phyloP scores from a whole-genome alignment of 2,888 invertebrate species.

The Callosobruchus maculatus region DNA sequence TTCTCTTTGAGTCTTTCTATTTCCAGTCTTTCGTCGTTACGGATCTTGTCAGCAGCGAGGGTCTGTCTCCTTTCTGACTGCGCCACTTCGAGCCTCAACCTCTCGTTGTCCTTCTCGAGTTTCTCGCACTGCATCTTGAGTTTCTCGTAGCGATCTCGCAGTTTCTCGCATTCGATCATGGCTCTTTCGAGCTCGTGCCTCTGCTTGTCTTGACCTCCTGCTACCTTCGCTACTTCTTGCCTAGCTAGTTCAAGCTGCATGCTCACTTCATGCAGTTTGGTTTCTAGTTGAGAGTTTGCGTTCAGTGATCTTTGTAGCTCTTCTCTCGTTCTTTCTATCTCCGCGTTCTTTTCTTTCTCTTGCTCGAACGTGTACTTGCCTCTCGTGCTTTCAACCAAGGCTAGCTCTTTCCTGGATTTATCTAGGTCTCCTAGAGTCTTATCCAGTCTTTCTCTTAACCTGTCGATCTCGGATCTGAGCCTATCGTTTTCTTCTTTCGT shows the following conservation, averaged over 20 bases:
- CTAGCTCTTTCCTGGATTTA: constrained; percentile 71
- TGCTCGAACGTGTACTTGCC: constrained; percentile 76
- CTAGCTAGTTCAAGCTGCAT: constrained; percentile 78
- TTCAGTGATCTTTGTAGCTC: constrained; percentile 67
- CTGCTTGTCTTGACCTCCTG: constrained; percentile 74
- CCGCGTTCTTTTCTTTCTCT: constrained; percentile 60
- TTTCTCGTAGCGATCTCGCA: constrained; percentile 82
- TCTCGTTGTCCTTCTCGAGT: constrained; percentile 73
- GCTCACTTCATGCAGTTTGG: constrained; percentile 73
- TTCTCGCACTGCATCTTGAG: constrained; percentile 69
- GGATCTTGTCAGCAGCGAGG: constrained; percentile 61
- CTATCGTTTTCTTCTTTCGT: constrained; percentile 74
- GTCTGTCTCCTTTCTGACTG: constrained; percentile 61
- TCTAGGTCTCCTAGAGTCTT: constrained; percentile 78
- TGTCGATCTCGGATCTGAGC: constrained; percentile 76
- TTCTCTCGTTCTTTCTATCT: constrained; percentile 69
- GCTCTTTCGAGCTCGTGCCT: constrained; percentile 77
- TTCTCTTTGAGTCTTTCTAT: constrained; percentile 82
- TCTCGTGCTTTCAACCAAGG: constrained; percentile 71
- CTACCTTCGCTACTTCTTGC: constrained; percentile 72
- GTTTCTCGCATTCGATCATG: constrained; percentile 85
- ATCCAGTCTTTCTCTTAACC: constrained; percentile 74
- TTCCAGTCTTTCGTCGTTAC: constrained; percentile 70
- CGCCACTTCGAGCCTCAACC: constrained; percentile 66
- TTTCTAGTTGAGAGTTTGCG: constrained; percentile 68